Evolutionary conservation across 2,113 vertebrate genomes (phyloP), one percentile per base, ranked within the genome.

Genomic region (Indicator indicator): DNA sequence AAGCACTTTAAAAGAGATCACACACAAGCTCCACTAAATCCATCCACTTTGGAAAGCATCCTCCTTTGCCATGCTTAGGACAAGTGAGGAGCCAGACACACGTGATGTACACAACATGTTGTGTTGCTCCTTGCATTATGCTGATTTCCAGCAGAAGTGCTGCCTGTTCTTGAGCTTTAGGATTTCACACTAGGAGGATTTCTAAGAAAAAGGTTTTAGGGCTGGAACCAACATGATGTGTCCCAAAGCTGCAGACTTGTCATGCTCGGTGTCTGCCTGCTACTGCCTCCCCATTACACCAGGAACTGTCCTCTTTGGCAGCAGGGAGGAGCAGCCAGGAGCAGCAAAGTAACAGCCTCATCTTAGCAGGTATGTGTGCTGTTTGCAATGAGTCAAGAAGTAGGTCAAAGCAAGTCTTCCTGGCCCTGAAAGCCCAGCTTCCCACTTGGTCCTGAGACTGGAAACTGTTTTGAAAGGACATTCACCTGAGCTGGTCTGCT

Each of bases 1-100:
- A 94, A 94, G 94, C 93, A 92, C 50, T n/a, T 93, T 75, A 79
- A 54, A 69, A 75, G 86, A 73, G 86, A 94, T 93, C 91, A 58
- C 75, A 90, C 69, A 95, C 92, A 95, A 96, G 84, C 89, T 67
- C 86, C 92, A 44, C 86, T 87, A 94, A 96, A 96, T 86, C 94
- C 94, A 55, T 46, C 83, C 68, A 21, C 75, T 93, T 85, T 2
- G 70, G 65, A 74, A 82, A 9, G 54, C 50, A 69, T 36, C 16
- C 40, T 54, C 3, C 63, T 60, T 27, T 16, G 67, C 69, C 38
- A 75, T 5, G 2, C 56, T 52, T 58, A 7, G 19, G 80, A 68
- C 0, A 65, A 50, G 63, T 5, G 42, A 87, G 59, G 77, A 73
- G 60, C 83, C 30, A 27, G 58, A 80, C 58, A 27, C 48, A 12